Evolutionary conservation across 2,888 invertebrate genomes (phyloP).

Genomic region (Heliconius cydno): DNA sequence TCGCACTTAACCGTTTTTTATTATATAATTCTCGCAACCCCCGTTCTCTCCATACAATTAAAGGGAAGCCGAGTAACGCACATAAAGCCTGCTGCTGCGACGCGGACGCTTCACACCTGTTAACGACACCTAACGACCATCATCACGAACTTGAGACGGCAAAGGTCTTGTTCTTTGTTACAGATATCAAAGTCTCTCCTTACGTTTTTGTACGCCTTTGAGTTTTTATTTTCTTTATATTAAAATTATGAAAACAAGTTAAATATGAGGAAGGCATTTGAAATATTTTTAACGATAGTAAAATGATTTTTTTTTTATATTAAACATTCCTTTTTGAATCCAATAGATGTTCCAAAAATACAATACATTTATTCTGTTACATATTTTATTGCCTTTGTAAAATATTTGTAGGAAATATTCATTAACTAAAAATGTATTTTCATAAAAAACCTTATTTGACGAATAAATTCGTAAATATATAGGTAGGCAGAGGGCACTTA

Average conservation of each 20-base stretch:
- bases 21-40: slow-evolving; percentile 18
- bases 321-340: not conserved
- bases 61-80: slow-evolving; percentile 9
- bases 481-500: no score
- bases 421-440: no score
- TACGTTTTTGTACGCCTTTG: not conserved
- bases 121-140: slow-evolving; percentile 32
- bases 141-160: slow-evolving; percentile 27
- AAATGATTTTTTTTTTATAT: not conserved
- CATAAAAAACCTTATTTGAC: no score
- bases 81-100: slow-evolving; percentile 22
- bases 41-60: slow-evolving; percentile 28
- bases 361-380: not conserved
- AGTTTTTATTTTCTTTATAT: not conserved
- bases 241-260: not conserved
- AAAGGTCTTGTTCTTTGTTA: slow-evolving; percentile 21
- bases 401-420: no score
- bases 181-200: not conserved
- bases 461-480: no score
- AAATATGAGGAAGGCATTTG: not conserved
- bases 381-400: no score
- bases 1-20: not conserved
- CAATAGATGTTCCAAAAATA: not conserved
- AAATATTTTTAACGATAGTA: not conserved
- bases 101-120: slow-evolving; percentile 28